These are phyloP conservation scores for Semnopithecus entellus DNA, from an alignment of 2,113 vertebrate species.

Conservation along the genomic window DNA sequence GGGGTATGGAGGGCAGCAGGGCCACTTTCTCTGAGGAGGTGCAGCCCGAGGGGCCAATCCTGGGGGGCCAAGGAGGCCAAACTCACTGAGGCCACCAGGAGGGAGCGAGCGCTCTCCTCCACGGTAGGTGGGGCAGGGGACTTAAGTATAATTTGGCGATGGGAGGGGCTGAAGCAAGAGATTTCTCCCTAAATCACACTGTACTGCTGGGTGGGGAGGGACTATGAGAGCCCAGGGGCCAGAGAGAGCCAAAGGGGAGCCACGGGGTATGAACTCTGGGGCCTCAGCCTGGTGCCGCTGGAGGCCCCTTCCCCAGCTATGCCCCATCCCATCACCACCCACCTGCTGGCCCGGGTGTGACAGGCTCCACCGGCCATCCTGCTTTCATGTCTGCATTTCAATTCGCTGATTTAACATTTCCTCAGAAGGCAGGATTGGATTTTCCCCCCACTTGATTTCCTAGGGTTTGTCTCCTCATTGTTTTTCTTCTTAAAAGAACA, in stretches of 20 bases:
- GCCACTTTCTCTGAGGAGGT: background rate
- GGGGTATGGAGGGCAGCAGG: background rate
- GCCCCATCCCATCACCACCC: background rate
- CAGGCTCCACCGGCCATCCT: background rate
- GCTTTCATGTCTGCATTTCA: slow-evolving; percentile 20
- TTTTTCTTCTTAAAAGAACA: slow-evolving; percentile 68
- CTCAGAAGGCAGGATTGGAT: background rate
- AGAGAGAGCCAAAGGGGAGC: background rate
- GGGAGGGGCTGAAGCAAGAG: background rate
- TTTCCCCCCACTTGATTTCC: slow-evolving; percentile 7
- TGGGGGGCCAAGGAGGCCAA: background rate
- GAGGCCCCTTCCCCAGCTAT: background rate
- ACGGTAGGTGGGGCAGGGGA: background rate
- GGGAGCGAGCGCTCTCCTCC: background rate
- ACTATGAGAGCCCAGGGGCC: no score
- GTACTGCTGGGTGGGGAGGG: background rate
- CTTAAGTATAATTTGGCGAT: background rate
- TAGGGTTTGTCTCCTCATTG: slow-evolving; percentile 60
- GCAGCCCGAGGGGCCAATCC: background rate
- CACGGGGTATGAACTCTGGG: background rate
- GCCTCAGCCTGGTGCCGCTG: background rate
- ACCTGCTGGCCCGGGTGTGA: no score
- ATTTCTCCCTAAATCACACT: no score
- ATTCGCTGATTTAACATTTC: slow-evolving; percentile 54
- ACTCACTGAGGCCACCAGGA: background rate